A percentile compares a stretch with the other conserved stretches of the same genome.
Conservation (phyloP, 2,113 vertebrate species). For the Platichthys stellatus region DNA sequence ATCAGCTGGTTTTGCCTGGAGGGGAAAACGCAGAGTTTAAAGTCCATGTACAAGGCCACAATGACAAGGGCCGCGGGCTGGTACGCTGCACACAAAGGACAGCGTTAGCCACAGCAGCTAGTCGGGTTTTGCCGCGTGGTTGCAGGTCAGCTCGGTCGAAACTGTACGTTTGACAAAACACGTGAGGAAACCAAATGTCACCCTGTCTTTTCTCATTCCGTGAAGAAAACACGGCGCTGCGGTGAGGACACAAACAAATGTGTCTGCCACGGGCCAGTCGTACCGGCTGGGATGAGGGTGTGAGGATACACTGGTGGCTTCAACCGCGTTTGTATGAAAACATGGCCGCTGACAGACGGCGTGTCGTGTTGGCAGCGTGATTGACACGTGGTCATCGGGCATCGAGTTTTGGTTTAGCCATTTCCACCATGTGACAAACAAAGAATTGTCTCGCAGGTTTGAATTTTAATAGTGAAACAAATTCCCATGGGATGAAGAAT, state of each 20-base stretch:
- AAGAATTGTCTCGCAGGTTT: not conserved
- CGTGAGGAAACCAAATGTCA: slow-evolving; percentile 75
- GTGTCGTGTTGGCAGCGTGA: slow-evolving; percentile 32
- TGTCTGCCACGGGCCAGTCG: slow-evolving; percentile 52
- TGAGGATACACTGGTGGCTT: slow-evolving; percentile 45
- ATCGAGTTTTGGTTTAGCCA: slow-evolving; percentile 18
- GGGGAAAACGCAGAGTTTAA: slow-evolving; percentile 72
- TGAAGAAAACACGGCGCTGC: slow-evolving; percentile 25
- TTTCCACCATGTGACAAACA: not conserved
- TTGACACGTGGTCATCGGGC: slow-evolving; percentile 36
- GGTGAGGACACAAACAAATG: slow-evolving; percentile 53
- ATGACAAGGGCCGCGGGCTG: slow-evolving; percentile 79
- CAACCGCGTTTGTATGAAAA: slow-evolving; percentile 49
- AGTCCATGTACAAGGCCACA: slow-evolving; percentile 78
- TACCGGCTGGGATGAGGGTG: slow-evolving; percentile 48
- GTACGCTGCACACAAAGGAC: slow-evolving; percentile 74
- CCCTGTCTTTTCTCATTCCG: slow-evolving; percentile 76
- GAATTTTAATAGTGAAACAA: slow-evolving; percentile 15
- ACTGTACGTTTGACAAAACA: slow-evolving; percentile 69
- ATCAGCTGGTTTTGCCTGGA: slow-evolving; percentile 68
- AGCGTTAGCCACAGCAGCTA: slow-evolving; percentile 65
- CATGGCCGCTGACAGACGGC: slow-evolving; percentile 43
- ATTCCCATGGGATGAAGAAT: not conserved
- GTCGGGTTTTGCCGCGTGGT: slow-evolving; percentile 60
- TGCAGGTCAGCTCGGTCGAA: slow-evolving; percentile 68